These are phyloP conservation scores for Cheilosia urbana DNA, from an alignment of 2,888 invertebrate species.

Conservation along the genomic window DNA sequence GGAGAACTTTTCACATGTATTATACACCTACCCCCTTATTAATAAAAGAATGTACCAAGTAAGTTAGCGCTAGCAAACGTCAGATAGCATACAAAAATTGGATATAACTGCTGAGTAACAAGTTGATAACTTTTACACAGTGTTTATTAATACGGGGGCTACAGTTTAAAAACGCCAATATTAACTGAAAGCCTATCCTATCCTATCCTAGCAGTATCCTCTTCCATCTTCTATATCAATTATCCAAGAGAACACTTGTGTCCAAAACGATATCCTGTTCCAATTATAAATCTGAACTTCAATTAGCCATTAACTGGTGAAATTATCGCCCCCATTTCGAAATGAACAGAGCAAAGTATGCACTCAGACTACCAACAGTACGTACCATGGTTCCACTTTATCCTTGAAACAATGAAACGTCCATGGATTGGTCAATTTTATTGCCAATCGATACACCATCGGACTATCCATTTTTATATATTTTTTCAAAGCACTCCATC, in stretches of 20 bases:
- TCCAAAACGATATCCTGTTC: constrained; percentile 41
- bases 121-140: too few relatives aligned
- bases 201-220: too few relatives aligned
- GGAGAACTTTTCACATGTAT: too few relatives aligned
- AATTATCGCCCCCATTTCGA: constrained; percentile 63
- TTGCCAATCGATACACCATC: constrained; percentile 60
- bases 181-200: too few relatives aligned
- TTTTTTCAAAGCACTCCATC: constrained; percentile 5
- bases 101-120: too few relatives aligned
- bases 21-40: too few relatives aligned
- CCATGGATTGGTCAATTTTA: constrained; percentile 66
- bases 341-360: constrained; percentile 56
- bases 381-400: constrained; percentile 12
- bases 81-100: too few relatives aligned
- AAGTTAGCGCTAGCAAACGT: too few relatives aligned
- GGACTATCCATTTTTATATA: background rate
- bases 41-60: too few relatives aligned
- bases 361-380: constrained; percentile 23
- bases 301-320: constrained; percentile 72
- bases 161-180: too few relatives aligned
- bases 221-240: too few relatives aligned
- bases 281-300: constrained; percentile 74
- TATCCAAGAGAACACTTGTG: constrained; percentile 4
- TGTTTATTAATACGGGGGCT: too few relatives aligned
- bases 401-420: constrained; percentile 60